Evolutionary conservation across 2,113 vertebrate species (phyloP).

Genomic region (Cromileptes altivelis): DNA sequence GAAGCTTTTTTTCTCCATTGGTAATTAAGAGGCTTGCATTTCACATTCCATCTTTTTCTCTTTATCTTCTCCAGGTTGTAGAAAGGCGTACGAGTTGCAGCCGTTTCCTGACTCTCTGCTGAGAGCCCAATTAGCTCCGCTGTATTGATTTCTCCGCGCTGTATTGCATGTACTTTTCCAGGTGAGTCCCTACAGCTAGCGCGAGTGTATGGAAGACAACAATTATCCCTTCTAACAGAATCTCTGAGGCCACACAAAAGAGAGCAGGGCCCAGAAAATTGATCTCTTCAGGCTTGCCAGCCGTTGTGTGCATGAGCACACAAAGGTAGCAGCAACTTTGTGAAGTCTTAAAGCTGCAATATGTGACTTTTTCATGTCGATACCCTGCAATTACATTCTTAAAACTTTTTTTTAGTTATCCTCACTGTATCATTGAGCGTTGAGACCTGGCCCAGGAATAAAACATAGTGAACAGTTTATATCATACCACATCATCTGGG

Average conservation of each 20-base stretch:
- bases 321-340: slow-evolving; percentile 7
- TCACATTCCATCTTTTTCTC: slow-evolving; percentile 51
- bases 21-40: slow-evolving; percentile 31
- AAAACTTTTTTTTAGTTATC: not conserved
- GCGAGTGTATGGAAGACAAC: slow-evolving; percentile 53
- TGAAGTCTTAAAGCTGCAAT: slow-evolving; percentile 10
- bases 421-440: not conserved
- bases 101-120: slow-evolving; percentile 55
- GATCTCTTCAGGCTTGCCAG: slow-evolving; percentile 56
- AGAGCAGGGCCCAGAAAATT: slow-evolving; percentile 60
- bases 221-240: slow-evolving; percentile 69
- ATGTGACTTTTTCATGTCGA: slow-evolving; percentile 18
- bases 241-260: slow-evolving; percentile 66
- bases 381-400: slow-evolving; percentile 8
- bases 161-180: slow-evolving; percentile 66
- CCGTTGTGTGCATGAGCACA: slow-evolving; percentile 44
- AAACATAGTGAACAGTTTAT: not conserved
- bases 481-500: not conserved
- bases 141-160: slow-evolving; percentile 63
- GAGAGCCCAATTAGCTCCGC: slow-evolving; percentile 70
- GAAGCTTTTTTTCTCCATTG: slow-evolving; percentile 14
- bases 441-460: not conserved
- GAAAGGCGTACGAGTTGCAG: slow-evolving; percentile 43
- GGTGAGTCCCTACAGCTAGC: slow-evolving; percentile 56
- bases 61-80: slow-evolving; percentile 31